Conservation (phyloP, 2,797 vertebrate species). For the Melanotaenia nigrans region DNA sequence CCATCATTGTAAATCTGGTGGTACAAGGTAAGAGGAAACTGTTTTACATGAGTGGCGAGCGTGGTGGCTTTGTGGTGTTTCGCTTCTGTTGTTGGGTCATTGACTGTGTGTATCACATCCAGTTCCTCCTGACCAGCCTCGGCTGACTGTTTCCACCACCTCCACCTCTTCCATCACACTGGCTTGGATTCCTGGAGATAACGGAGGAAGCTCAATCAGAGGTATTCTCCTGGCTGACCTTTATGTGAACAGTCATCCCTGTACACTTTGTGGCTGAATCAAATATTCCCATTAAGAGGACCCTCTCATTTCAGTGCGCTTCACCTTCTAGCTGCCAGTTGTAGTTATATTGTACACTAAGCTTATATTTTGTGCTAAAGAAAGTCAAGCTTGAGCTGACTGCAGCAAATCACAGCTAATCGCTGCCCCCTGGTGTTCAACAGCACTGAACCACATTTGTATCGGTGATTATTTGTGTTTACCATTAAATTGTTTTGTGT, state of each 20-base stretch:
- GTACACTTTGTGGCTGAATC: background rate
- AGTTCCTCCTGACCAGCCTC: conserved; percentile 98
- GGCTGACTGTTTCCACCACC: conserved; percentile 95
- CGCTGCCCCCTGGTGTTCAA: conserved; percentile 73
- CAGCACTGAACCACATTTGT: background rate
- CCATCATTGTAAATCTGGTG: conserved; percentile 96
- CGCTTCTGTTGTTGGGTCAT: conserved; percentile 10
- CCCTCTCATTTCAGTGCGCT: conserved; percentile 1
- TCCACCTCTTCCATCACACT: conserved; percentile 97
- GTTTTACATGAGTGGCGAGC: background rate
- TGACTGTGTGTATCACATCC: conserved; percentile 14
- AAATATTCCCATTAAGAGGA: background rate
- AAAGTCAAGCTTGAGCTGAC: background rate
- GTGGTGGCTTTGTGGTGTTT: background rate
- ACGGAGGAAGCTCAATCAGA: conserved; percentile 98
- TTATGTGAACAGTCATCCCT: background rate
- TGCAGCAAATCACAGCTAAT: conserved; percentile 15
- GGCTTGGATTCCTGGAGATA: conserved; percentile 98
- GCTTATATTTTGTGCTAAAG: conserved; percentile 35
- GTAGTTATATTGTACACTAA: conserved; percentile 31
- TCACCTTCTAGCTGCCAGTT: conserved; percentile 16
- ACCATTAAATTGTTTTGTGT: conserved; percentile 15
- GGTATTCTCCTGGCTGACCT: conserved; percentile 74
- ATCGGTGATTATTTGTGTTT: conserved; percentile 5
- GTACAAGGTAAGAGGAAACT: conserved; percentile 90